These are phyloP conservation scores for Eolophus roseicapilla DNA, from an alignment of 2,113 vertebrate genomes.

Conservation along the genomic window DNA sequence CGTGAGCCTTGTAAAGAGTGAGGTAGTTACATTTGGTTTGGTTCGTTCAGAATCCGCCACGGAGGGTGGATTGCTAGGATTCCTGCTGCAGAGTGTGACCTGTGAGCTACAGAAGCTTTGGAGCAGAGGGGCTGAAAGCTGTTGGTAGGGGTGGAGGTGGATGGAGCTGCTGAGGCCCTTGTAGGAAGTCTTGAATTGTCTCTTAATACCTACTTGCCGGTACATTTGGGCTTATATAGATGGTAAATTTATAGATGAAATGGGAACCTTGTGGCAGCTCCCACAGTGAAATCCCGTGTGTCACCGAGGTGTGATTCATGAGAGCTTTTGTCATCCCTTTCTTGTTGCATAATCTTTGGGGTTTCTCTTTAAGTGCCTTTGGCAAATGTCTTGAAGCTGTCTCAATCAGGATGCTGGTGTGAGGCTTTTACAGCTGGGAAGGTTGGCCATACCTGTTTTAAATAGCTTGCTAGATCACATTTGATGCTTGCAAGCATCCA, in stretches of 20 bases:
- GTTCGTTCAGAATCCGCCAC: accelerated
- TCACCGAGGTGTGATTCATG: not conserved
- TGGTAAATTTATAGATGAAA: not conserved
- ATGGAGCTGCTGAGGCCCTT: not conserved
- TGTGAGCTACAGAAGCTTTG: not conserved
- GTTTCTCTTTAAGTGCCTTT: not conserved
- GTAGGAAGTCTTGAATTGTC: not conserved
- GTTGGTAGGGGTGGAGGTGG: not conserved
- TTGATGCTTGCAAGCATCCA: not conserved
- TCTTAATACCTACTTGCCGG: not conserved
- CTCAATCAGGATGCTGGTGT: not conserved
- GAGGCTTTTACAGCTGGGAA: not conserved
- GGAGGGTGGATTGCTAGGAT: not conserved
- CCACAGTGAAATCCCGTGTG: not conserved
- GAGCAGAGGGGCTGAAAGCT: not conserved
- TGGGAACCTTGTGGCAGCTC: not conserved
- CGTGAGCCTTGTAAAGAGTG: not conserved
- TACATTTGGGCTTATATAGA: not conserved
- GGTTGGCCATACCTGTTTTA: not conserved
- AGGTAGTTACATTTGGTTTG: not conserved
- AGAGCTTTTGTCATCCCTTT: not conserved
- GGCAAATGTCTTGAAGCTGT: not conserved
- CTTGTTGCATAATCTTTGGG: not conserved
- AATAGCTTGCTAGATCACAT: not conserved
- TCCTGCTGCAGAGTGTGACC: not conserved